Evolutionary conservation across 2,797 vertebrate genomes (phyloP), one percentile per base, ranked within the genome.

Genomic region (Rachycentron canadum): DNA sequence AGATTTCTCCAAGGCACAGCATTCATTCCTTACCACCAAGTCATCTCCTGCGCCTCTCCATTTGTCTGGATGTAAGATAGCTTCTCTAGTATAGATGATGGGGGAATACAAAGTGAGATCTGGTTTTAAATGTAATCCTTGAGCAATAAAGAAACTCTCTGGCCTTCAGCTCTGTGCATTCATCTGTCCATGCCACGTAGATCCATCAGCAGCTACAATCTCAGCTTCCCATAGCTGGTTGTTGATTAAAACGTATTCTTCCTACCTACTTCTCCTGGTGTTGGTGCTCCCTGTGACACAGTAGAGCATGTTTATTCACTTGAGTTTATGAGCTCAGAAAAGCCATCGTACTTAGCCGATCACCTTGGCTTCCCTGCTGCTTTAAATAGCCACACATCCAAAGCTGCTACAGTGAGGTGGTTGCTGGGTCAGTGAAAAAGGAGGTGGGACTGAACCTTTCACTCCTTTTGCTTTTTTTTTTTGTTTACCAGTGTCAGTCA

Each of bases 61-160:
- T 93, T 87, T 90, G 86, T 90, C 92, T 89, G 78, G 62, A 38
- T 89, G 86, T 72, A 69, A 87, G 90, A 93, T 89, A 86, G 88
- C 79, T 83, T 70, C 77, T 76, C 82, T 67, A 69, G 87, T 92
- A 93, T 90, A 88, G 93, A 94, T 93, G 92, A 88, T 73, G 45
- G 76, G 79, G 63, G 93, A 93, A 94, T 94, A 94, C 93, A 92
- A 93, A 93, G 90, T 86, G 80, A 82, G 88, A 89, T 88, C 91
- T 91, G 93, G 91, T 94, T 94, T 93, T 92, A 91, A 93, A 92
- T 91, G 85, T 87, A 93, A 93, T 94, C 92, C 92, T 89, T 93
- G 91, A 92, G 91, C 91, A 92, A 91, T 94, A 90, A 92, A 92
- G 88, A 91, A 94, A 89, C 79, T 80, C 85, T 84, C 82, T 85